Evolutionary conservation across 1,140 invertebrate species (phyloP), one percentile per base, ranked within the genome.

Genomic region (Trichoplusia ni): DNA sequence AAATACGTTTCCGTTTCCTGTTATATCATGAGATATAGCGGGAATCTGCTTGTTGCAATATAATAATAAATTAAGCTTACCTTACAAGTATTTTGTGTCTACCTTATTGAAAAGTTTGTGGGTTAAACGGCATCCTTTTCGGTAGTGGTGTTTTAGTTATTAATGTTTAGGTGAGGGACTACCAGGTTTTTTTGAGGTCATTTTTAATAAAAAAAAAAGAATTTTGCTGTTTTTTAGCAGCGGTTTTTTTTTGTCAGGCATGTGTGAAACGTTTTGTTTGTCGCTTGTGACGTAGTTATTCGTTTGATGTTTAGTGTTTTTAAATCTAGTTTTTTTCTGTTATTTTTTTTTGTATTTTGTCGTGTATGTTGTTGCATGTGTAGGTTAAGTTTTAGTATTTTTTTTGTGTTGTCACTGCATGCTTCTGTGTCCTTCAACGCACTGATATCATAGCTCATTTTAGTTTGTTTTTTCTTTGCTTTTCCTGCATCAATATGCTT

Each of bases 391-490:
- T 68, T 69, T 61, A 69, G 44, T 65, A 62, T 19, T 51, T n/a
- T n/a, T n/a, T n/a, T 64, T 70, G 49, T 74, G 69, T 66, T 67
- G 42, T 61, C 38, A 38, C 38, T 23, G 87, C 84, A 88, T 87
- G 87, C 44, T 79, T 82, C 80, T 82, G 42, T 85, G 84, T 86
- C 87, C 86, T 87, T 88, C 84, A 75, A 81, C 79, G 85, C 84
- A 88, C 83, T 81, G 73, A 85, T 77, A 81, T 89, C 86, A 86
- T 89, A 86, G 71, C 44, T 47, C 44, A 79, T 68, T 67, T 73
- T 81, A 60, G 53, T 74, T 75, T n/a, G n/a, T n/a, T n/a, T 69
- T 73, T 78, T 68, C 67, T 70, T 69, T 61, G 73, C 76, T 87
- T 86, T 19, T 35, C 40, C 76, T 81, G 78, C 80, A 84, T 61